phyloP scores from a whole-genome alignment of 2,888 invertebrate species.

The Allygus modestus region DNA sequence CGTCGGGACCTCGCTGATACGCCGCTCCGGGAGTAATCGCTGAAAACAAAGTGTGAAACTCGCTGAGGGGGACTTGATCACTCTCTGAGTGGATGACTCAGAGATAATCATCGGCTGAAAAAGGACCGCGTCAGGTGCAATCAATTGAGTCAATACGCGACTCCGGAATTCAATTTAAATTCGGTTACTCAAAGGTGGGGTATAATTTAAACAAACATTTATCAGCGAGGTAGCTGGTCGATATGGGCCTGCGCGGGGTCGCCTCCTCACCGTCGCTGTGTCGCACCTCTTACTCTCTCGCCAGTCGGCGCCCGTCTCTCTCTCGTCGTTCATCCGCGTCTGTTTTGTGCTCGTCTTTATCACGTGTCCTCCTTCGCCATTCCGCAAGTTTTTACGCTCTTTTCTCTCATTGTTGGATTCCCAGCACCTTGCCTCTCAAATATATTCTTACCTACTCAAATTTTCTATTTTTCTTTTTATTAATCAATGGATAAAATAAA shows the following conservation, averaged over 20 bases:
- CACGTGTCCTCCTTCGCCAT: constrained; percentile 13
- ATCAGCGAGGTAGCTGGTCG: constrained; percentile 10
- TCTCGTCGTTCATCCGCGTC: constrained; percentile 16
- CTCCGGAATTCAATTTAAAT: constrained; percentile 41
- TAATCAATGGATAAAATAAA: too few species aligned
- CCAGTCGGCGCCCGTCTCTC: constrained; percentile 31
- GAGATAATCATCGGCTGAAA: constrained; percentile 6
- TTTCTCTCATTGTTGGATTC: not conserved
- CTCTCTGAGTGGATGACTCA: not conserved
- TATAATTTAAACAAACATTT: constrained; percentile 60
- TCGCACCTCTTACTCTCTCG: not conserved
- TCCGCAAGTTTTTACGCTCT: constrained; percentile 40
- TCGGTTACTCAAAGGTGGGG: constrained; percentile 44
- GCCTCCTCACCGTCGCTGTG: not conserved
- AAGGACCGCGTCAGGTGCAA: constrained; percentile 17
- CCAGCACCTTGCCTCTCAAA: too few species aligned
- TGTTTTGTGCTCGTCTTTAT: constrained; percentile 43
- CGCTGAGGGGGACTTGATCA: not conserved
- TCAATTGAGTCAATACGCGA: constrained; percentile 41
- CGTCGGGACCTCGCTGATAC: constrained; percentile 5
- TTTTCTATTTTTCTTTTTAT: too few species aligned
- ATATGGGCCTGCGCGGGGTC: constrained; percentile 36
- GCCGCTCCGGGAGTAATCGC: not conserved
- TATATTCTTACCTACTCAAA: too few species aligned
- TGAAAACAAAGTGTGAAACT: constrained; percentile 28